Evolutionary conservation across 1,140 invertebrate species (phyloP).

Genomic region (Chlorops oryzae): DNA sequence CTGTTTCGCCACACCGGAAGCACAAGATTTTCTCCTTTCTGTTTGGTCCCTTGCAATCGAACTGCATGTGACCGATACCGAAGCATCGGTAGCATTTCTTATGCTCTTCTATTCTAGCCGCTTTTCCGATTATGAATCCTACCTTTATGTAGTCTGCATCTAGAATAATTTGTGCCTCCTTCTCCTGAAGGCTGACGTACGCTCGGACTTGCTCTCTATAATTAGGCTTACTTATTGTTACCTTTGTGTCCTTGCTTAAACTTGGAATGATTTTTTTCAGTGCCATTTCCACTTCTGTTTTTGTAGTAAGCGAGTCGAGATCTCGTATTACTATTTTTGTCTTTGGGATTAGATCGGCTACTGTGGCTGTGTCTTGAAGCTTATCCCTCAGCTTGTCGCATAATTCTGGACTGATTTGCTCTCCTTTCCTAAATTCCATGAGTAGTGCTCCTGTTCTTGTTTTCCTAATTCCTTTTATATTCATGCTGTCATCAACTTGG

Average conservation of each 20-base stretch:
- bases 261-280: background rate
- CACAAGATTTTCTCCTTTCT: background rate
- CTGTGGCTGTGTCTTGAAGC: background rate
- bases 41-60: background rate
- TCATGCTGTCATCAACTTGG: background rate
- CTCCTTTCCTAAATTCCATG: background rate
- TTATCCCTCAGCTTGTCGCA: background rate
- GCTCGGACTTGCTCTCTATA: background rate
- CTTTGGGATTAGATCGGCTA: background rate
- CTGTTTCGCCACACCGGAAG: background rate
- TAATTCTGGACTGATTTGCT: background rate
- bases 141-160: background rate
- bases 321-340: background rate
- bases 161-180: background rate
- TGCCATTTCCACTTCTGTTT: background rate
- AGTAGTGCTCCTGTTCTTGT: background rate
- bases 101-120: too few species aligned
- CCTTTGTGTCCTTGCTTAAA: background rate
- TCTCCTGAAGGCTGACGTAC: background rate
- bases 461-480: background rate
- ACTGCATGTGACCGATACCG: background rate
- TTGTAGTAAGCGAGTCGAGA: background rate
- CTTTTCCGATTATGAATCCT: background rate
- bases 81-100: constrained; percentile 1
- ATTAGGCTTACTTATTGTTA: background rate